Percentiles rank a stretch among this genome's conserved stretches.
Evolutionary conservation across 2,113 vertebrate genomes (phyloP).

Genomic region (Agelaius tricolor): DNA sequence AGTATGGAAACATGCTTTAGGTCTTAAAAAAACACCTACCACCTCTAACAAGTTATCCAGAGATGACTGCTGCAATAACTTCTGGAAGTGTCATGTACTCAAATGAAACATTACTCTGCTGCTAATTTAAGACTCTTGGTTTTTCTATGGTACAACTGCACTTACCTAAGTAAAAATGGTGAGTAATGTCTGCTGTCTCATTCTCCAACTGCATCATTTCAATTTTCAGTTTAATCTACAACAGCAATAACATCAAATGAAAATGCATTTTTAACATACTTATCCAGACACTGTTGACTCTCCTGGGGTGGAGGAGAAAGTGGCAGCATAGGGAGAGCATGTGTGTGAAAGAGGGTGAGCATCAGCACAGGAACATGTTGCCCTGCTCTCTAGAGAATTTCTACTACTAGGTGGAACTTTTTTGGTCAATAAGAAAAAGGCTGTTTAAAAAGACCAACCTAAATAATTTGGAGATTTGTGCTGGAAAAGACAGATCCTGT

Average conservation of each 20-base stretch:
- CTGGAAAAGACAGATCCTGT: not conserved
- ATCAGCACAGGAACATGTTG: not conserved
- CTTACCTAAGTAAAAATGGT: slow-evolving; percentile 85
- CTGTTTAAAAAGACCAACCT: not conserved
- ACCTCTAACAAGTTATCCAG: not conserved
- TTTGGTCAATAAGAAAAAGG: not conserved
- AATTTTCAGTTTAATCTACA: slow-evolving; percentile 82
- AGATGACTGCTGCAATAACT: not conserved
- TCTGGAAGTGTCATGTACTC: not conserved
- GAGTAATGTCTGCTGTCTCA: slow-evolving; percentile 81
- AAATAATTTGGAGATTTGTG: not conserved
- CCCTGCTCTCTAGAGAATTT: not conserved
- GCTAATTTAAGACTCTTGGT: not conserved
- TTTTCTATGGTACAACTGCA: not conserved
- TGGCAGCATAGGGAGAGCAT: fast-evolving
- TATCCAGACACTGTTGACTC: not conserved
- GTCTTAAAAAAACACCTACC: not conserved
- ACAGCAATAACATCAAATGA: slow-evolving; percentile 7
- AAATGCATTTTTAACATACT: not conserved
- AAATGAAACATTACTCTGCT: not conserved
- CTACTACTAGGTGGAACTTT: not conserved
- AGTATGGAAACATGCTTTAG: not conserved
- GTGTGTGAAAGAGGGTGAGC: fast-evolving
- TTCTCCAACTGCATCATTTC: slow-evolving; percentile 84
- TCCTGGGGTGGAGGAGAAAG: not conserved